A percentile compares a stretch with the other conserved stretches of the same genome.
These are phyloP conservation scores for Planiliza haematocheilus DNA, from an alignment of 2,113 vertebrate species.

Conservation along the genomic window DNA sequence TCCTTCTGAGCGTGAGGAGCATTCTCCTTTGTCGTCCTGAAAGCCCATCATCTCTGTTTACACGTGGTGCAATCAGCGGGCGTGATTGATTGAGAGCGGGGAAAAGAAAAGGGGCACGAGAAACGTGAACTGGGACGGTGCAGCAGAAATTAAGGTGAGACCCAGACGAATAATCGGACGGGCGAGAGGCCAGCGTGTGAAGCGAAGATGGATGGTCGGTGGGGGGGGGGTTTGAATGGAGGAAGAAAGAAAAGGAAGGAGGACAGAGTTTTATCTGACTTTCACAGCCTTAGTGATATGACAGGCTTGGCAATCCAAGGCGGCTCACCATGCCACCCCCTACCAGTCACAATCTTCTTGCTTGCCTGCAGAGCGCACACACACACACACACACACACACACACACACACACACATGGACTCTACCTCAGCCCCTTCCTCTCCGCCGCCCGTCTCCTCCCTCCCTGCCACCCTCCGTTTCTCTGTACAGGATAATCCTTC, in stretches of 20 bases:
- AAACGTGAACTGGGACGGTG: neutral
- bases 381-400: slow-evolving; percentile 51
- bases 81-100: slow-evolving; percentile 9
- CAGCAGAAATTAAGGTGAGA: slow-evolving; percentile 32
- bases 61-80: neutral
- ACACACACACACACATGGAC: slow-evolving; percentile 30
- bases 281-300: slow-evolving; percentile 68
- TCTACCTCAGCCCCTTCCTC: slow-evolving; percentile 38
- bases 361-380: slow-evolving; percentile 19
- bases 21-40: slow-evolving; percentile 52
- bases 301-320: slow-evolving; percentile 65
- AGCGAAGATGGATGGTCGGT: slow-evolving; percentile 13
- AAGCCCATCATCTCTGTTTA: slow-evolving; percentile 39
- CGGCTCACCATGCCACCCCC: slow-evolving; percentile 65
- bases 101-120: neutral
- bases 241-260: slow-evolving; percentile 24
- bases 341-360: slow-evolving; percentile 70
- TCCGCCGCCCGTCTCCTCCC: slow-evolving; percentile 27
- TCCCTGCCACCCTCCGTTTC: slow-evolving; percentile 45
- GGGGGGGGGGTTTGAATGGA: slow-evolving; percentile 18
- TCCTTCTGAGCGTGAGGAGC: slow-evolving; percentile 47
- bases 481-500: slow-evolving; percentile 68
- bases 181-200: neutral
- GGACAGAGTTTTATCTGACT: slow-evolving; percentile 72
- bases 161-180: neutral